Evolutionary conservation across 2,797 vertebrate genomes (phyloP).

Genomic region (Margarornis squamiger): DNA sequence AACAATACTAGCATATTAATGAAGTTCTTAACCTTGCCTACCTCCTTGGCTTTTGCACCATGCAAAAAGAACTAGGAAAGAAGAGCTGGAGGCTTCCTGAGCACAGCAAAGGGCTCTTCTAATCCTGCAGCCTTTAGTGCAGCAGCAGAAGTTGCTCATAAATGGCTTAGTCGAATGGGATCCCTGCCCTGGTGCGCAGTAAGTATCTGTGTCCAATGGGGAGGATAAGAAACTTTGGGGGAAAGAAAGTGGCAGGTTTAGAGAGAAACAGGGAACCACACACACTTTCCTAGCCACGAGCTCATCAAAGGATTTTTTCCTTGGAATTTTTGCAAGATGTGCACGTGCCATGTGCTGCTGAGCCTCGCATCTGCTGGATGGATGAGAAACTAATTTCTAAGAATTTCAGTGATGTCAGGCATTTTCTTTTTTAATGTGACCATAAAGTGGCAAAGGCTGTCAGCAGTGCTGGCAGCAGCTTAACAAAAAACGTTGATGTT

Average conservation of each 20-base stretch:
- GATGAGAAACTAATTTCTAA: conserved; percentile 14
- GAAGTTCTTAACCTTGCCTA: neutral
- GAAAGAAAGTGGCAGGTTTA: neutral
- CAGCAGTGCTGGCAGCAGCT: neutral
- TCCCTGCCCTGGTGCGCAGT: neutral
- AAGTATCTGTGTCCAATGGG: neutral
- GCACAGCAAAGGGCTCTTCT: neutral
- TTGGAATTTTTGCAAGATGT: neutral
- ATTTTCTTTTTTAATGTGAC: neutral
- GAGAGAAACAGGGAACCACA: neutral
- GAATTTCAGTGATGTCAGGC: conserved; percentile 3
- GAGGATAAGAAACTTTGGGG: neutral
- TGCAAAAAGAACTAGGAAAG: neutral
- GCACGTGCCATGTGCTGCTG: fast-evolving
- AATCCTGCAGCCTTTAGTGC: neutral
- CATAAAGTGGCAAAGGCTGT: conserved; percentile 37
- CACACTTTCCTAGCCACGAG: neutral
- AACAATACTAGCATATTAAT: neutral
- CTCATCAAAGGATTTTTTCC: neutral
- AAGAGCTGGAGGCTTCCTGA: neutral
- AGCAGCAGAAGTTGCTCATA: neutral
- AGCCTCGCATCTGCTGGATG: neutral
- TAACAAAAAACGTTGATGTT: conserved; percentile 31
- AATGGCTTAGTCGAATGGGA: neutral
- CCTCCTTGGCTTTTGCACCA: neutral